Conservation (phyloP, 1,140 invertebrate genomes). For the Cyrtorhinus lividipennis region DNA sequence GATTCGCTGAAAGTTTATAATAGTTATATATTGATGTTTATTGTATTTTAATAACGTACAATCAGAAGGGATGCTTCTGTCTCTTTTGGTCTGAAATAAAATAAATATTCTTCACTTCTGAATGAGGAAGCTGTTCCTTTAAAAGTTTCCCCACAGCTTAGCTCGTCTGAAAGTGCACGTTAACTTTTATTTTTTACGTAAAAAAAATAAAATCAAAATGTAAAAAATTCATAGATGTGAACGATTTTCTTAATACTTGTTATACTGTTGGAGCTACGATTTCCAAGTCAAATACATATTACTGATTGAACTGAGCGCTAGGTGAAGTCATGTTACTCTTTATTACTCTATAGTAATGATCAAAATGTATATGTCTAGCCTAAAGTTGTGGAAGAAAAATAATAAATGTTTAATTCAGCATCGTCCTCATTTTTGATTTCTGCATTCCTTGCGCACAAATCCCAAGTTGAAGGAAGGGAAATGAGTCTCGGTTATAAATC, state of each 20-base stretch:
- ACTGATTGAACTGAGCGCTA: not conserved
- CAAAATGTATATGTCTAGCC: not conserved
- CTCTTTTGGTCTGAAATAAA: too few species aligned
- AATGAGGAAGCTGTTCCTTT: too few species aligned
- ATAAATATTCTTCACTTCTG: too few species aligned
- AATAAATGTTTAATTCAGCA: slow-evolving; percentile 8
- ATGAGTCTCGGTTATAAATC: too few species aligned
- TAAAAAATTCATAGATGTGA: too few species aligned
- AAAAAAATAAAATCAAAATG: not conserved
- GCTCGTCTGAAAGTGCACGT: not conserved
- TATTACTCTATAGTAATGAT: not conserved
- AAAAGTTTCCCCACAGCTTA: slow-evolving; percentile 2
- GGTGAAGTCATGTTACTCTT: not conserved
- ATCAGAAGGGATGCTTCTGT: not conserved
- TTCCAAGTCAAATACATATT: not conserved
- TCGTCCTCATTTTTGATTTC: not conserved
- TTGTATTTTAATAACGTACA: slow-evolving; percentile 1
- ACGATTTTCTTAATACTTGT: not conserved
- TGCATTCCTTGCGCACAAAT: too few species aligned
- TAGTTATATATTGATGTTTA: not conserved
- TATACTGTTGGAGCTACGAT: not conserved
- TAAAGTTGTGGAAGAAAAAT: not conserved
- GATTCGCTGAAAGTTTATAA: not conserved
- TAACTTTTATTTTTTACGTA: slow-evolving; percentile 1
- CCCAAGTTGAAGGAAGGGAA: too few species aligned